These are phyloP conservation scores for Sarcophaga bullata DNA, from an alignment of 1,140 invertebrate species.

Conservation along the genomic window DNA sequence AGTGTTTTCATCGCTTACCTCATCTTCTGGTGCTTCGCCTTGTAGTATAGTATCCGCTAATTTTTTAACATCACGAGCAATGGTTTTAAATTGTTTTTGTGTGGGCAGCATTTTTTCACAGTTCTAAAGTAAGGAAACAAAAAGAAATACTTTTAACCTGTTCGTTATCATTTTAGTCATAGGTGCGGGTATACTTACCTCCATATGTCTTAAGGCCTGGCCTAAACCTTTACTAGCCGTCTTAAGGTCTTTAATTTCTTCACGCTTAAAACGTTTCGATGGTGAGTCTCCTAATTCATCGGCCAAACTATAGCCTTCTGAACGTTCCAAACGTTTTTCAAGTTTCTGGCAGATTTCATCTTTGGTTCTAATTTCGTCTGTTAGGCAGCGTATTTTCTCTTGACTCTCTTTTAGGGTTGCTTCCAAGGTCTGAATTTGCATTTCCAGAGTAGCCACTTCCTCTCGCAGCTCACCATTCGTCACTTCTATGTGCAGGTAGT, in stretches of 20 bases:
- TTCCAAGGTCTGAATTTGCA: constrained; percentile 54
- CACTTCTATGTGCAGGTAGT: constrained; percentile 69
- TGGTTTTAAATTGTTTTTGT: constrained; percentile 56
- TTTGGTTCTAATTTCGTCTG: constrained; percentile 60
- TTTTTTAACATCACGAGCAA: constrained; percentile 61
- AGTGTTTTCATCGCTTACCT: constrained; percentile 54
- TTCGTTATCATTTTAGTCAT: background rate
- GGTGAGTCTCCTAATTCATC: constrained; percentile 60
- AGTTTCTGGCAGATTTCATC: constrained; percentile 54
- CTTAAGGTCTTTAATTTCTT: constrained; percentile 51
- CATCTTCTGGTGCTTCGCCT: constrained; percentile 40
- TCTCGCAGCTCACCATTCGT: constrained; percentile 71
- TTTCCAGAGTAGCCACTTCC: constrained; percentile 67
- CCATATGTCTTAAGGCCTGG: constrained; percentile 52
- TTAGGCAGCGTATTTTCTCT: constrained; percentile 54
- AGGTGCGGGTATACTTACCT: constrained; percentile 47
- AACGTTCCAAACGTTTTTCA: constrained; percentile 53
- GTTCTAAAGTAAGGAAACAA: constrained; percentile 44
- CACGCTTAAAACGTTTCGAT: constrained; percentile 54
- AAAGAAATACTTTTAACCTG: background rate
- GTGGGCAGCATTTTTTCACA: constrained; percentile 55
- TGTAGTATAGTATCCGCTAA: constrained; percentile 57
- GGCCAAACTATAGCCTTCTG: constrained; percentile 57
- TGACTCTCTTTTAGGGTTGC: constrained; percentile 47
- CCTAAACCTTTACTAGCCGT: constrained; percentile 54